A percentile compares a stretch with the other conserved stretches of the same genome.
Conservation (phyloP, 2,113 vertebrate species). For the Rhinolophus sinicus region DNA sequence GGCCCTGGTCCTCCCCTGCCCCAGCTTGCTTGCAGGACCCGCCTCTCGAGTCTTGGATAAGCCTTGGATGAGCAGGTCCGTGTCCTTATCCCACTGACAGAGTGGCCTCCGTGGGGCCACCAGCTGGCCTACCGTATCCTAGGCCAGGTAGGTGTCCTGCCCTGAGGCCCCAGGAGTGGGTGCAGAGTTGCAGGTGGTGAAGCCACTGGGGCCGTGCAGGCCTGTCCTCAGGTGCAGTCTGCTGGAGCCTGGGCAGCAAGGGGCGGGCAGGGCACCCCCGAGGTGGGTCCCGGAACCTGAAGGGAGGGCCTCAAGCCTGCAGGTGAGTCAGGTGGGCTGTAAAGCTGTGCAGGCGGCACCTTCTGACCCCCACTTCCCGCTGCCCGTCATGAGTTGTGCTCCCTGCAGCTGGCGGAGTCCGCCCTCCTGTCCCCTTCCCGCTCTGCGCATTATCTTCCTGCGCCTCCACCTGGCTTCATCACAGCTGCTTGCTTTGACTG, state of each 20-base stretch:
- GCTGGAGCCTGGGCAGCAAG: neutral
- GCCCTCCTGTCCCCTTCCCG: neutral
- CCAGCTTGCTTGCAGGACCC: neutral
- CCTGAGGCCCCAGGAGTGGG: neutral
- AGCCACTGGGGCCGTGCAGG: neutral
- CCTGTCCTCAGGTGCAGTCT: neutral
- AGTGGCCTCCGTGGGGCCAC: neutral
- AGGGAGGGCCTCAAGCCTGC: neutral
- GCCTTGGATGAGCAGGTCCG: neutral
- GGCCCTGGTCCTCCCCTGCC: neutral
- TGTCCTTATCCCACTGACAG: neutral
- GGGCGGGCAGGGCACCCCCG: neutral
- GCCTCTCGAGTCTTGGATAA: neutral
- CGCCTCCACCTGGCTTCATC: neutral
- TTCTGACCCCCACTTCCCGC: neutral
- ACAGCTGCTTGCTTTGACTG: neutral
- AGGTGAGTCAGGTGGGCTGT: neutral
- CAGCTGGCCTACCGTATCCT: neutral
- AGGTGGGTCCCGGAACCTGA: neutral
- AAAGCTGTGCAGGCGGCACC: no score
- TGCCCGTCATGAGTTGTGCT: rapidly evolving
- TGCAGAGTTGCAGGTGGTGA: neutral
- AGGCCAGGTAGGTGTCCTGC: neutral
- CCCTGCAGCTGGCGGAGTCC: no score
- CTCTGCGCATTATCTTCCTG: neutral